Conservation (phyloP, 2,797 vertebrate genomes). For the Rhinophrynus dorsalis region DNA sequence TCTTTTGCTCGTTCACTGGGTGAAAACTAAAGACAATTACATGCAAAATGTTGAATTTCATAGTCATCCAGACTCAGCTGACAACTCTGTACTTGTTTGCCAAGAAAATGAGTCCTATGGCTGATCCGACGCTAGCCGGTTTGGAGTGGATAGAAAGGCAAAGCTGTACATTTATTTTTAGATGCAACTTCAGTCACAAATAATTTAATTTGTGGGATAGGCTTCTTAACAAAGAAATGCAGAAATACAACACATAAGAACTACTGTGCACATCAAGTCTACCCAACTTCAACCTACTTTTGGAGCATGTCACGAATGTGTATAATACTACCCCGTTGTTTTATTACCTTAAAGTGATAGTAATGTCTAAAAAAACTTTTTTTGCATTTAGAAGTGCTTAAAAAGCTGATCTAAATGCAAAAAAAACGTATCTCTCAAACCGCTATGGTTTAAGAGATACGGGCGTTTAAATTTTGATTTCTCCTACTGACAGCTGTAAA, state of each 20-base stretch:
- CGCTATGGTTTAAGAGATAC: too few species aligned
- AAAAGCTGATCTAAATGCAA: too few species aligned
- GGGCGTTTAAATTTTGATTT: too few species aligned
- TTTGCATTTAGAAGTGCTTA: too few species aligned
- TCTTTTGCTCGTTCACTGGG: too few species aligned
- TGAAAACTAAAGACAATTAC: too few species aligned
- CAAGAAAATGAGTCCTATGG: not conserved
- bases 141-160: conserved; percentile 28
- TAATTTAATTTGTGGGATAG: conserved; percentile 2
- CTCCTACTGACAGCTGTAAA: too few species aligned
- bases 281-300: not conserved
- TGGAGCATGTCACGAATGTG: not conserved
- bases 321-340: too few species aligned
- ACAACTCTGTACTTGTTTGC: not conserved
- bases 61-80: not conserved
- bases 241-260: not conserved
- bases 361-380: too few species aligned
- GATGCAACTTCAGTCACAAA: not conserved
- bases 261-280: not conserved
- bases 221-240: not conserved
- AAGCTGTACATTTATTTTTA: conserved; percentile 13
- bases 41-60: not conserved
- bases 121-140: conserved; percentile 10
- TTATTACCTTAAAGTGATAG: too few species aligned
- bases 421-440: too few species aligned